Base-by-base conservation (phyloP, 2,113 vertebrate genomes). In the Macaca nemestrina region DNA sequence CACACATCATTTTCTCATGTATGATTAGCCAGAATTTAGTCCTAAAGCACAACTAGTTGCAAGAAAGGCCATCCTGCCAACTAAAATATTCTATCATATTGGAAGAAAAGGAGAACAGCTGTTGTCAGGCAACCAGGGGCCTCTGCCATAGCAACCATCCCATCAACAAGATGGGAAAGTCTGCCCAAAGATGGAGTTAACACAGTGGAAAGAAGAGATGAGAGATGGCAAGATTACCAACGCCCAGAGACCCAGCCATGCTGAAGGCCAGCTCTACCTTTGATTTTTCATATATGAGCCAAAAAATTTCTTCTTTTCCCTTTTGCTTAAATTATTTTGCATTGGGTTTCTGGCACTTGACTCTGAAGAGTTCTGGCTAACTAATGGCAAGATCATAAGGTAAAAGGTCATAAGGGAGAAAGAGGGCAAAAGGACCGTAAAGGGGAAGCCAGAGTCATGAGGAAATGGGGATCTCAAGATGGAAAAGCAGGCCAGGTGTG, bases 311-410 rank as follows among this genome's bases (percentile, higher is more conserved):
- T 50, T 50, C 43, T 35, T 50, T 79, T 79, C 32, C 22, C 27
- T 67, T 61, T 67, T 55, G 38, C 35, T 76, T 86, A 82, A 85
- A 83, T 40, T 81, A 76, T 16, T 83, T 83, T 86, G 68, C 92
- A 52, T 78, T 89, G 45, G 16, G 25, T 86, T 96, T 95, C 86
- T 89, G n/a, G 6, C 73, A 73, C 59, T 45, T 43, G 83, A 95
- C 52, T 25, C 52, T 52, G 59, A 86, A 92, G 20, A 75, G 14
- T 83, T 88, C 81, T 93, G 67, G 38, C 59, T 55, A 92, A 88
- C 75, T 80, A 67, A 87, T 45, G 75, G 35, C 52, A 79, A 93
- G 61, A 75, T 48, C 45, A 75, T 43, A 70, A 88, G 55, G 16
- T 52, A 52, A 94, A 81, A 73, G n/a, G 32, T 50, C 57, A 30